Conservation (phyloP, 2,113 vertebrate genomes). For the Ellobius talpinus region DNA sequence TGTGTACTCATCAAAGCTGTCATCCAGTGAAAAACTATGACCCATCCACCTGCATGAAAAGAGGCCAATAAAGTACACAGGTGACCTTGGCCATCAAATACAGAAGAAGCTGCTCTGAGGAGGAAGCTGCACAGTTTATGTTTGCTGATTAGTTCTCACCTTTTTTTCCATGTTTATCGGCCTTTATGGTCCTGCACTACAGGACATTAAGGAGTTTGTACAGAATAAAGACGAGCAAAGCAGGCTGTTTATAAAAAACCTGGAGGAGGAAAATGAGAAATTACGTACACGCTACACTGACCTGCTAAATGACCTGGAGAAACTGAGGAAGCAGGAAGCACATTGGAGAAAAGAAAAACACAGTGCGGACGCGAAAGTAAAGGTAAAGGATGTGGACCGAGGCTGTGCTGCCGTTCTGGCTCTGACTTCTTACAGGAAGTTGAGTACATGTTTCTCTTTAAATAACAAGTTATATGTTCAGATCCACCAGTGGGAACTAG, state of each 20-base stretch:
- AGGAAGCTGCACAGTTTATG: slow-evolving; percentile 88
- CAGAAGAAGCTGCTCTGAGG: slow-evolving; percentile 88
- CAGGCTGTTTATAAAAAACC: slow-evolving; percentile 90
- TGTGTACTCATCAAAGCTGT: slow-evolving; percentile 97
- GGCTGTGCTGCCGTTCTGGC: slow-evolving; percentile 78
- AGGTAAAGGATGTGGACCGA: slow-evolving; percentile 86
- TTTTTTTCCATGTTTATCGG: slow-evolving; percentile 86
- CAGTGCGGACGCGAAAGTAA: slow-evolving; percentile 90
- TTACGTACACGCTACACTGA: slow-evolving; percentile 91
- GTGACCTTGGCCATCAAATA: slow-evolving; percentile 96
- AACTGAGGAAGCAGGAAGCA: slow-evolving; percentile 91
- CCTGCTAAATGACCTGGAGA: slow-evolving; percentile 95
- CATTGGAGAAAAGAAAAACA: slow-evolving; percentile 90
- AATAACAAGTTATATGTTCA: slow-evolving; percentile 91
- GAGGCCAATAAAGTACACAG: slow-evolving; percentile 91
- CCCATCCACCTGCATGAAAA: slow-evolving; percentile 94
- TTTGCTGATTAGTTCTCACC: slow-evolving; percentile 92
- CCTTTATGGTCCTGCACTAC: slow-evolving; percentile 87
- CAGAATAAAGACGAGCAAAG: slow-evolving; percentile 92
- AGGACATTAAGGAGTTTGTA: slow-evolving; percentile 92
- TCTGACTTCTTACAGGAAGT: slow-evolving; percentile 82
- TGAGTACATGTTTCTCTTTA: slow-evolving; percentile 87
- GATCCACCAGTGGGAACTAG: slow-evolving; percentile 88
- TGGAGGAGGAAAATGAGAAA: slow-evolving; percentile 92
- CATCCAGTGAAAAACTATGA: slow-evolving; percentile 94